Percentiles rank a stretch among this genome's conserved stretches.
These are phyloP conservation scores for Turritopsis rubra DNA, from an alignment of 30 jellyfish, hydroid and myxozoan species.

Conservation along the genomic window DNA sequence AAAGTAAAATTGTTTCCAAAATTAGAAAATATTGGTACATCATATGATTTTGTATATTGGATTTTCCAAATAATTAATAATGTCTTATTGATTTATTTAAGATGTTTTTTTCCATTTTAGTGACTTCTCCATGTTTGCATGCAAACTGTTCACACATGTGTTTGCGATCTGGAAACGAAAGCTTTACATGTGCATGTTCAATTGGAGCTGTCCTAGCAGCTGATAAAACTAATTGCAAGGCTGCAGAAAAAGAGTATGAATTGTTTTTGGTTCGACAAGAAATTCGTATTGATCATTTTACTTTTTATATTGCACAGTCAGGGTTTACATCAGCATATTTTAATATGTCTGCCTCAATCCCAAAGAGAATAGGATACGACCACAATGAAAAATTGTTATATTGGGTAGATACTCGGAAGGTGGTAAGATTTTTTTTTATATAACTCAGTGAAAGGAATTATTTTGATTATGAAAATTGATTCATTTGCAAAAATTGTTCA, in stretches of 20 bases:
- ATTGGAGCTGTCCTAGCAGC: constrained; percentile 35
- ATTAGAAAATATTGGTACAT: background rate
- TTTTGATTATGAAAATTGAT: too few relatives aligned
- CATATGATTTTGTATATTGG: too few relatives aligned
- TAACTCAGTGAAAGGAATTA: too few relatives aligned
- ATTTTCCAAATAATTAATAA: background rate
- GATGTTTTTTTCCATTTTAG: constrained; percentile 19
- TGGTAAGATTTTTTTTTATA: background rate
- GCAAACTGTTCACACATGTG: constrained; percentile 69
- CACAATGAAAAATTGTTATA: background rate
- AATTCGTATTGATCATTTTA: background rate
- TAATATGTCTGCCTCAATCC: background rate
- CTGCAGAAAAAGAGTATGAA: constrained; percentile 23
- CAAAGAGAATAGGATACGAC: background rate
- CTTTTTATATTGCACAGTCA: background rate
- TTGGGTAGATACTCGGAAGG: background rate
- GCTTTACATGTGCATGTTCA: constrained; percentile 63
- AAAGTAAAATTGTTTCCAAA: background rate
- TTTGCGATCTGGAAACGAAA: constrained; percentile 22
- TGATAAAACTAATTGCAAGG: constrained; percentile 8
- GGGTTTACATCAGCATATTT: background rate
- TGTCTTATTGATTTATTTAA: background rate
- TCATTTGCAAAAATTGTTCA: background rate
- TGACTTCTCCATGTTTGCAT: constrained; percentile 39
- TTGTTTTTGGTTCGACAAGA: constrained; percentile 23